Base-by-base conservation (phyloP, 2,113 vertebrate species). In the Galbula dea region DNA sequence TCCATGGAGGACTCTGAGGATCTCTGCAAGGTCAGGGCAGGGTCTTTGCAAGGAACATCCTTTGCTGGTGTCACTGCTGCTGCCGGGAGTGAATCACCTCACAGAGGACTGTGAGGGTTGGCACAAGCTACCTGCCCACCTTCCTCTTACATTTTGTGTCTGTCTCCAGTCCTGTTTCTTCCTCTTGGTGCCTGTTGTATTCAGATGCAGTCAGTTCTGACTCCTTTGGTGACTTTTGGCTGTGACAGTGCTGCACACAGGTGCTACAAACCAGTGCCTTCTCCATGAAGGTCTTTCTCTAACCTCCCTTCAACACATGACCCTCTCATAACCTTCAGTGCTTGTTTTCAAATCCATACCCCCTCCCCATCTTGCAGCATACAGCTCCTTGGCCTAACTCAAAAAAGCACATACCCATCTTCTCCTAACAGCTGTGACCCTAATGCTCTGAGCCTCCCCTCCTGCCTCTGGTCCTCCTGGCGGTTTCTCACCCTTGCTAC, bases 261-360 rank as follows among this genome's bases (percentile, higher is more conserved):
- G 72, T 75, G 41, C 54, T 62, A 80, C 58, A 82, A 79, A 65
- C 29, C 52, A 83, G 34, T 76, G 24, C 73, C 54, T 80, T 76
- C 68, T 69, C 71, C 74, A 34, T 73, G 58, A 91, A 54, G 36
- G 11, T 41, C 30, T 66, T 90, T 62, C 51, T 96, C 26, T 73
- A 73, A 37, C 36, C 36, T 51, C 55, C 76, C 54, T 83, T 90
- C 79, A 80, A 71, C 43, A 80, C 67, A 32, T 77, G 62, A 69
- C n/a, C 75, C 72, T 79, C 82, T 65, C 84, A 90, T 92, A 76
- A 93, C 72, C 86, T 86, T 95, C 83, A 79, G 46, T 80, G 89
- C 83, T 94, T 91, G 68, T 79, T 94, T 92, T 71, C 89, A 88
- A 91, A 80, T n/a, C 27, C 89, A 83, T 95, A 85, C 37, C 63